These are phyloP conservation scores for Okapia johnstoni DNA, from an alignment of 2,113 vertebrate species.

Conservation along the genomic window DNA sequence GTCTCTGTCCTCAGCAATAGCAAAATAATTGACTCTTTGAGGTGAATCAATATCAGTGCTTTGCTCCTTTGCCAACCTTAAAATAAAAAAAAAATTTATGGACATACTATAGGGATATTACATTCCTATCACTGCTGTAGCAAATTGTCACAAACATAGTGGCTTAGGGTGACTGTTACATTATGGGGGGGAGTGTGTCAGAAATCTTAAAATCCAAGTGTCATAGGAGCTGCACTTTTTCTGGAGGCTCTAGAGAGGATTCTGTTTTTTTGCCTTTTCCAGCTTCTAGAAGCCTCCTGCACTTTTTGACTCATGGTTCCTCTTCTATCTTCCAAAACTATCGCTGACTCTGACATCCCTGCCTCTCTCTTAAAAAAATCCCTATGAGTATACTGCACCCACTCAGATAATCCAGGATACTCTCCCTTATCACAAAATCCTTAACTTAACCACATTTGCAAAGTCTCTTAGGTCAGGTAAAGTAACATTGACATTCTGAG, in stretches of 20 bases:
- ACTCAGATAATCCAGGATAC: neutral
- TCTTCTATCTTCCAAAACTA: neutral
- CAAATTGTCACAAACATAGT: neutral
- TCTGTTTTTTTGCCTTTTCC: neutral
- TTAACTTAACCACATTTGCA: neutral
- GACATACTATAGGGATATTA: neutral
- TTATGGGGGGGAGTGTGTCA: neutral
- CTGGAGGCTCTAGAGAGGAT: neutral
- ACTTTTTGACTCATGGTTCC: neutral
- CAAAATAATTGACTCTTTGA: neutral
- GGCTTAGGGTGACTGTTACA: neutral
- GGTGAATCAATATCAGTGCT: neutral
- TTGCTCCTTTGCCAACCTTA: neutral
- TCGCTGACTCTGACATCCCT: neutral
- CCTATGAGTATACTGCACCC: neutral
- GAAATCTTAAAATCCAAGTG: neutral
- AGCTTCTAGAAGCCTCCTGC: neutral
- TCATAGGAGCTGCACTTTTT: neutral
- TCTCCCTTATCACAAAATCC: neutral
- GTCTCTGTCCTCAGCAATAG: neutral
- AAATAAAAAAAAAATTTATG: neutral
- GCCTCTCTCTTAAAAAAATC: neutral
- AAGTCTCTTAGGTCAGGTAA: neutral
- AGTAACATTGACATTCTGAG: neutral
- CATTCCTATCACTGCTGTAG: neutral